Evolutionary conservation across 2,113 vertebrate genomes (phyloP).

Genomic region (Cervus canadensis): DNA sequence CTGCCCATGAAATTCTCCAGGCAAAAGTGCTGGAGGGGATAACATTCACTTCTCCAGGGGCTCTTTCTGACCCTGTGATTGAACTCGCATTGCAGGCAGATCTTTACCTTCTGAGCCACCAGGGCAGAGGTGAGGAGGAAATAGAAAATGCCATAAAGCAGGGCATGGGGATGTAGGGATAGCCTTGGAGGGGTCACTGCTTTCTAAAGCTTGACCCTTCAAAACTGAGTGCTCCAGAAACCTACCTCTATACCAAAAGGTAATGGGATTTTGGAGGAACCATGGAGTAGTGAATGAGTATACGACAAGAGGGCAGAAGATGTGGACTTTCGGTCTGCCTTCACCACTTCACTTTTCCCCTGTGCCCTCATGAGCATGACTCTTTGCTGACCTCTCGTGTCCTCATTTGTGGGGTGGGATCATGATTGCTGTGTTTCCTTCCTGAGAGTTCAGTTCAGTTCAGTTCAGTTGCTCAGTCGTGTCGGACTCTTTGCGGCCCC

Average conservation of each 20-base stretch:
- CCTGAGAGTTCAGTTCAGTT: not conserved
- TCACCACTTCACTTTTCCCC: not conserved
- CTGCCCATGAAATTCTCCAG: not conserved
- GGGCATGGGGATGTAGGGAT: not conserved
- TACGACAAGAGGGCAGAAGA: not conserved
- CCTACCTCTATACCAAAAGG: fast-evolving
- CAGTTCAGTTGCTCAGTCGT: fast-evolving
- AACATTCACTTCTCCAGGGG: not conserved
- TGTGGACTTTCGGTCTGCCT: fast-evolving
- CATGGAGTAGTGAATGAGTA: no score
- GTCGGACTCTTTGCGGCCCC: not conserved
- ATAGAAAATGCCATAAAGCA: not conserved
- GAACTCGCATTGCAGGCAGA: not conserved
- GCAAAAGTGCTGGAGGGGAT: not conserved
- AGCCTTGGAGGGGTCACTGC: not conserved
- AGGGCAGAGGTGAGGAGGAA: not conserved
- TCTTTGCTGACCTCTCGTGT: not conserved
- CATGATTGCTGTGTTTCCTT: not conserved
- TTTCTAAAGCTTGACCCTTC: not conserved
- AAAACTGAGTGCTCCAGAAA: not conserved
- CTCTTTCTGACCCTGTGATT: not conserved
- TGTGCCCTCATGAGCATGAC: fast-evolving
- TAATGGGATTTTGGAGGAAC: not conserved
- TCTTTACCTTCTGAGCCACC: not conserved
- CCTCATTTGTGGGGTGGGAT: not conserved